Percentiles rank a stretch among this genome's conserved stretches.
Conservation (phyloP, 2,888 invertebrate genomes). For the Villa cingulata region DNA sequence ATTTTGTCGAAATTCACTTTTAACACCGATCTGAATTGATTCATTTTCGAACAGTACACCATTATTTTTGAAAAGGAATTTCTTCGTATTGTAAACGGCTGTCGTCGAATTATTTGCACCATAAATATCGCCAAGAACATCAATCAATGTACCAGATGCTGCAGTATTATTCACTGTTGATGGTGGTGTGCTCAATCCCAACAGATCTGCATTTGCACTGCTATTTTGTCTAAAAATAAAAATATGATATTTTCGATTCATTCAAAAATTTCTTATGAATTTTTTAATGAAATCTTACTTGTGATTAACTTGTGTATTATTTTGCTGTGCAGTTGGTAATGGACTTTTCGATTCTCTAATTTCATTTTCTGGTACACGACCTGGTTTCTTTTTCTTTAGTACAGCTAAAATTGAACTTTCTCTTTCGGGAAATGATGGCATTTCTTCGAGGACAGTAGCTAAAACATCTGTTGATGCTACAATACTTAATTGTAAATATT, state of each 20-base stretch:
- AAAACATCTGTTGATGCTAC: slow-evolving; percentile 94
- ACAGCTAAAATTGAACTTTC: slow-evolving; percentile 96
- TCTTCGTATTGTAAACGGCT: slow-evolving; percentile 68
- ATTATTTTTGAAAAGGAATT: slow-evolving; percentile 93
- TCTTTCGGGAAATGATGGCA: slow-evolving; percentile 98
- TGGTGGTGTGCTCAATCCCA: slow-evolving; percentile 81
- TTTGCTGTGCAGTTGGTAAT: slow-evolving; percentile 31
- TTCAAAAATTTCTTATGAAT: not conserved
- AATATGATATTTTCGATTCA: slow-evolving; percentile 3
- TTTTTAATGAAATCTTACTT: slow-evolving; percentile 19
- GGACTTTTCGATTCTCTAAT: slow-evolving; percentile 73
- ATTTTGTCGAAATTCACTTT: slow-evolving; percentile 93
- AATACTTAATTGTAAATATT: slow-evolving; percentile 91
- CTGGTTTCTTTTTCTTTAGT: slow-evolving; percentile 96
- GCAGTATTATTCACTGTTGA: slow-evolving; percentile 50
- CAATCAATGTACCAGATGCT: slow-evolving; percentile 69
- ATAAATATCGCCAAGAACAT: slow-evolving; percentile 84
- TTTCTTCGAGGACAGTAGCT: slow-evolving; percentile 96
- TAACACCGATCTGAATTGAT: slow-evolving; percentile 93
- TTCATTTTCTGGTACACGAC: slow-evolving; percentile 79
- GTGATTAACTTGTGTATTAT: slow-evolving; percentile 39
- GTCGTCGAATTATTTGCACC: slow-evolving; percentile 45
- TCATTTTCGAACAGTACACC: slow-evolving; percentile 98
- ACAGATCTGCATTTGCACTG: slow-evolving; percentile 60
- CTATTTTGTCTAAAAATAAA: slow-evolving; percentile 15